Base-by-base conservation (phyloP, 2,113 vertebrate species). In the Grammomys dolichurus region DNA sequence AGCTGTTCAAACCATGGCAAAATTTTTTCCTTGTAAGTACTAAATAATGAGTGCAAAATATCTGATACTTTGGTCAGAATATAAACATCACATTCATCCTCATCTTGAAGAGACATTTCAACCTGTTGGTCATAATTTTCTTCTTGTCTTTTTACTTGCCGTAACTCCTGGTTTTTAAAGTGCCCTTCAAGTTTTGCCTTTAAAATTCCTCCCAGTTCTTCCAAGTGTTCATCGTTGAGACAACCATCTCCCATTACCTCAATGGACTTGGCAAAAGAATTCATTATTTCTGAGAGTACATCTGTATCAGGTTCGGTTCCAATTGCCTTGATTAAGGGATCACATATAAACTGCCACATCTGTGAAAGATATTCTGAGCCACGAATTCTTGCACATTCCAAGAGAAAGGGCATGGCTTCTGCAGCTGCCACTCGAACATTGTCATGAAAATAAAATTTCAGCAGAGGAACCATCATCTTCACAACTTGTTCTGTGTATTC, bases 401-500 rank as follows among this genome's bases (percentile, higher is more conserved):
- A 98, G 28, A 99, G 99, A 88, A 99, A 98, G 26, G 99, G 99
- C 99, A 99, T 99, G 0, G 99, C 99, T 98, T 99, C 99, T 0
- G 99, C 99, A 1, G 99, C 99, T 9, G 99, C 99, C 93, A 99
- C 99, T 93, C 99, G 99, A 96, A 99, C 99, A 96, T 99, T 99
- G 98, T 99, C 99, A 16, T 99, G 99, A 96, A 99, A 99, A 98
- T 99, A 99, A 98, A 99, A 99, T 98, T 99, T 99, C 92, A 99
- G 96, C 90, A 99, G 98, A 17, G 99, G 99, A 95, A 99, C 99
- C 99, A 99, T 99, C 97, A 99, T 98, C 98, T 99, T 99, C 96
- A 99, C 99, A 96, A 99, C 99, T 98, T 99, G 99, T 97, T 99
- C 99, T 0, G 99, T 99, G 97, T 99, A 99, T 48, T 99, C 99